Evolutionary conservation across 2,888 invertebrate species (phyloP), one percentile per base, ranked within the genome.

Genomic region (Mylabris sibirica): DNA sequence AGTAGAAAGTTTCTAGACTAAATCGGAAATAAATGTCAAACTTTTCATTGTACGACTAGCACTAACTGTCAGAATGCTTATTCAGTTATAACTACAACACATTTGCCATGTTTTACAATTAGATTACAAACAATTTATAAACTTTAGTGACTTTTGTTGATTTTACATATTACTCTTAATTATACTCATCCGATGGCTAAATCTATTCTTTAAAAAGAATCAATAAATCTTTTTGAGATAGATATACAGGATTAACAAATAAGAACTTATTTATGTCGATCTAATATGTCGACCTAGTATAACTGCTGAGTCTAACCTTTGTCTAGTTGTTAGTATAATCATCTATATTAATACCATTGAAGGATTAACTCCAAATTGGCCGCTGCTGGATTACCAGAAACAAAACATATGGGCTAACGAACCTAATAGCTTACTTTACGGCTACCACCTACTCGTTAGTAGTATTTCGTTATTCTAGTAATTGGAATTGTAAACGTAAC

Each of bases 381-480:
- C 63, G 74, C 65, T 66, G 69, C 72, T 65, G 71, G 74, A 74
- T 68, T 74, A 73, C 44, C 49, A 34, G 63, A 70, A 74, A 74
- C 74, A 74, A 74, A 76, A 78, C 77, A 75, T 77, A 78, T 77
- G 76, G 30, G 74, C 74, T 76, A 75, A 72, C 74, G 74, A 74
- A 76, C 75, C 77, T 78, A 79, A 79, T 78, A 78, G 73, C 77
- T 69, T 77, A 76, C 77, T 77, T 77, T 75, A 77, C 76, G 74
- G 75, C 53, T 67, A 67, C 71, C 69, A 67, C 71, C 69, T 74
- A 75, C 75, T 75, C 75, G 76, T 76, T 74, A 74, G 75, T 72
- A 72, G n/a, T 44, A n/a, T 53, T 74, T 62, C 63, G 59, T 44
- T 70, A 71, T 73, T 70, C 68, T 73, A 75, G 74, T 74, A 73